Evolutionary conservation across 2,797 vertebrate genomes (phyloP), one percentile per base, ranked within the genome.

Genomic region (Notoglanidium macrostoma): DNA sequence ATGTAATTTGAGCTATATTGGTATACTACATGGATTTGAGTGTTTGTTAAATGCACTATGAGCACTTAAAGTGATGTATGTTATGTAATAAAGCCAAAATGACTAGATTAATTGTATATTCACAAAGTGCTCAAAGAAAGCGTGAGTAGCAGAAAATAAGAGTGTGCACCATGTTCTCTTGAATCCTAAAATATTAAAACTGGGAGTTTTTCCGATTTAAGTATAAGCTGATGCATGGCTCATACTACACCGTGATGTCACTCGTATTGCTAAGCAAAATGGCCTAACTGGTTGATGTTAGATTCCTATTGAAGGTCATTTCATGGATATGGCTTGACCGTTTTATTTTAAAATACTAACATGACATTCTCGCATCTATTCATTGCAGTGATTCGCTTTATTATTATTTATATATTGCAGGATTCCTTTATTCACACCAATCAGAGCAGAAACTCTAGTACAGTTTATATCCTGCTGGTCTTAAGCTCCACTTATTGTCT

Each of bases 371-470:
- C 10, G 35, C 55, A 0, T 40, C 35, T 81, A 55, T 87, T 81
- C 76, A 55, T 70, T 10, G 44, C 63, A 2, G 29, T 35, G 63
- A 73, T 70, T 65, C 78, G 74, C 29, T 26, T 29, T 40, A 40
- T 40, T 40, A 40, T 40, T 40, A 40, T 40, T 40, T 40, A 40
- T 40, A 40, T 40, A 40, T 40, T 40, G 40, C 40, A 40, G 40
- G 40, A 40, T 40, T 83, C 51, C 61, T 85, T 90, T 92, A 89
- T 92, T 85, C 87, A 70, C 88, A 87, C 55, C 83, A 91, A 90
- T 88, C 89, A 86, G 89, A 91, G 89, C 92, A 92, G 88, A 90
- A 90, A 87, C 82, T 59, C 65, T 10, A 35, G 19, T 32, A n/a
- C 83, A 55, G 68, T 76, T 86, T 86, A 67, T 85, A 65, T 40